These are phyloP conservation scores for Drosophila nikananu DNA, from an alignment of 1,140 invertebrate genomes.

Conservation along the genomic window DNA sequence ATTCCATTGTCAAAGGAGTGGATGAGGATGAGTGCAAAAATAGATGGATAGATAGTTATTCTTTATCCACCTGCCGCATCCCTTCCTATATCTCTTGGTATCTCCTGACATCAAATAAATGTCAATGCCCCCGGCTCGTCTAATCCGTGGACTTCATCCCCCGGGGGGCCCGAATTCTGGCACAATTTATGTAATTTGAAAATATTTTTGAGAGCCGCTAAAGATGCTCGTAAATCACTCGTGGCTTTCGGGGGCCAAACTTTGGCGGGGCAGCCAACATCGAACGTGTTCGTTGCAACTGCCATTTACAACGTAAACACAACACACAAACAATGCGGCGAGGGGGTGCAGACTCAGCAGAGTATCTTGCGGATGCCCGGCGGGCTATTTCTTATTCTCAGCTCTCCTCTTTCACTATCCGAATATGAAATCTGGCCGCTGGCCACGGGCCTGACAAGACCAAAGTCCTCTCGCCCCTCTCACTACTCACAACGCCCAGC, in stretches of 20 bases:
- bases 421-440: slow-evolving; percentile 68
- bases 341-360: not conserved
- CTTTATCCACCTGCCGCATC: slow-evolving; percentile 15
- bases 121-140: slow-evolving; percentile 26
- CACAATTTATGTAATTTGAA: slow-evolving; percentile 76
- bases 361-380: slow-evolving; percentile 26
- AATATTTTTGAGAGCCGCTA: slow-evolving; percentile 58
- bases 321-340: slow-evolving; percentile 60
- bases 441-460: slow-evolving; percentile 53
- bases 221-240: slow-evolving; percentile 64
- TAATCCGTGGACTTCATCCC: slow-evolving; percentile 53
- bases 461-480: slow-evolving; percentile 1
- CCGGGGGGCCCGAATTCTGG: slow-evolving; percentile 21
- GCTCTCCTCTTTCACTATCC: slow-evolving; percentile 60
- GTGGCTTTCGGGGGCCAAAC: slow-evolving; percentile 22
- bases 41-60: slow-evolving; percentile 26
- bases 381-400: slow-evolving; percentile 62
- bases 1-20: slow-evolving; percentile 39
- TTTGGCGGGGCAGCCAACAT: slow-evolving; percentile 59
- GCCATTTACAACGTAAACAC: slow-evolving; percentile 79
- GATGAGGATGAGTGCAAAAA: slow-evolving; percentile 8
- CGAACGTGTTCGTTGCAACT: slow-evolving; percentile 68
- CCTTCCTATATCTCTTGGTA: not conserved
- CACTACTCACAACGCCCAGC: not conserved
- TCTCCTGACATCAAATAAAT: slow-evolving; percentile 43